Evolutionary conservation across 2,797 vertebrate species (phyloP), one percentile per base, ranked within the genome.

Genomic region (Sebastiscus tertius): DNA sequence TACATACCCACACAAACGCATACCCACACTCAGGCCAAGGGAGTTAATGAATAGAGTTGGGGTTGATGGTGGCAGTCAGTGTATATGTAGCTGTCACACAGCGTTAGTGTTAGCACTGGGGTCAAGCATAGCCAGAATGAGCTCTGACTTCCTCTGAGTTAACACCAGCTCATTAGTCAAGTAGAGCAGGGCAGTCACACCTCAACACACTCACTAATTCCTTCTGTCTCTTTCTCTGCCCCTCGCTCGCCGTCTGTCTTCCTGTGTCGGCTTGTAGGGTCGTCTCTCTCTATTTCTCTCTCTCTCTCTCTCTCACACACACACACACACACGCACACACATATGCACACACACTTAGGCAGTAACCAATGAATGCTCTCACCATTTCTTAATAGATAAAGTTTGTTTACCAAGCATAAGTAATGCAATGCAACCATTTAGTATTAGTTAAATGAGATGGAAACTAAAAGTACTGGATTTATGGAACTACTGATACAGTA

Each of bases 81-180:
- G 85, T 91, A 88, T 92, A 78, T 92, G 93, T 92, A 91, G 86
- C 91, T 94, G 93, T 94, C 93, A 91, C 88, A 88, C 75, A 84
- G 82, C 11, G 88, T 93, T 94, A 94, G 87, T 84, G 90, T 93
- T 94, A 93, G 90, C 87, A 81, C 80, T 14, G 74, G 84, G 94
- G 93, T 94, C 93, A 92, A 94, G 91, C 88, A 64, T 84, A 90
- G 89, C 88, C 82, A 79, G 80, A 93, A 86, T 85, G 91, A 92
- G 91, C 91, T 87, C 88, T 88, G 93, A 93, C 93, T 92, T 94
- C 88, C 89, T 89, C 86, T 79, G 83, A 93, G 93, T 94, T 94
- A 92, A 93, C 91, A 93, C 87, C 90, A 94, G 90, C 90, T 94
- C 93, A 94, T 94, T 95, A 94, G 93, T 93, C 91, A 93, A 93